Evolutionary conservation across 2,888 invertebrate genomes (phyloP).

Genomic region (Andrena marginata): DNA sequence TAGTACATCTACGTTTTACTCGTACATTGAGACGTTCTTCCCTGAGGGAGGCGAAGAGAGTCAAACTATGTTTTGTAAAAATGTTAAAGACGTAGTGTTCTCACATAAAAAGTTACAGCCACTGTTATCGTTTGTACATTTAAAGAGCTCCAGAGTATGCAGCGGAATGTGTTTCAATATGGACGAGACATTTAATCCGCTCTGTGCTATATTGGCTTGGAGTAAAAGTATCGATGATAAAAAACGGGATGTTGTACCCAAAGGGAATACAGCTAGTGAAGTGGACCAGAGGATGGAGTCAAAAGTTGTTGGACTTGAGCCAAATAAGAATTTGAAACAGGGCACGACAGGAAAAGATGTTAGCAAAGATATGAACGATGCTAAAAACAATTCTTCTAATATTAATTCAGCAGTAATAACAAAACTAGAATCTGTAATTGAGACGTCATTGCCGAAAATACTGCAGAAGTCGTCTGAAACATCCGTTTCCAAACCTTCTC

Average conservation of each 20-base stretch:
- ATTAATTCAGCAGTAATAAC: too few species aligned
- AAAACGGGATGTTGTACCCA: neutral
- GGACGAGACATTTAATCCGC: slow-evolving; percentile 23
- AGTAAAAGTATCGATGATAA: slow-evolving; percentile 53
- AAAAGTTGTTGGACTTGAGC: too few species aligned
- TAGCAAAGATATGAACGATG: too few species aligned
- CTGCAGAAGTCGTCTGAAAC: too few species aligned
- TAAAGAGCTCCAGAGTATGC: slow-evolving; percentile 42
- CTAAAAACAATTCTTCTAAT: too few species aligned
- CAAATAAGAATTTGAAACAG: too few species aligned
- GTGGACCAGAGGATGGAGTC: neutral
- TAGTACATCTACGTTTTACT: slow-evolving; percentile 45
- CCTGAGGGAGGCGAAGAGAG: neutral
- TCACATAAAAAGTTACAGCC: slow-evolving; percentile 33
- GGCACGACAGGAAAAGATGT: too few species aligned
- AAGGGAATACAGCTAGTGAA: too few species aligned
- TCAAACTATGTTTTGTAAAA: slow-evolving; percentile 41
- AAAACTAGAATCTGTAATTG: too few species aligned
- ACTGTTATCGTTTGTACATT: slow-evolving; percentile 14
- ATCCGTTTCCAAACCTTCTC: too few species aligned
- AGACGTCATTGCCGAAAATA: too few species aligned
- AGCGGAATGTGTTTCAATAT: slow-evolving; percentile 45
- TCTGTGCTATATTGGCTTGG: slow-evolving; percentile 68
- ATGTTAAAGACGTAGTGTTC: slow-evolving; percentile 37
- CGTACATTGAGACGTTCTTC: slow-evolving; percentile 27